A percentile compares a stretch with the other conserved stretches of the same genome.
Evolutionary conservation across 2,113 vertebrate genomes (phyloP).

Genomic region (Alces alces): DNA sequence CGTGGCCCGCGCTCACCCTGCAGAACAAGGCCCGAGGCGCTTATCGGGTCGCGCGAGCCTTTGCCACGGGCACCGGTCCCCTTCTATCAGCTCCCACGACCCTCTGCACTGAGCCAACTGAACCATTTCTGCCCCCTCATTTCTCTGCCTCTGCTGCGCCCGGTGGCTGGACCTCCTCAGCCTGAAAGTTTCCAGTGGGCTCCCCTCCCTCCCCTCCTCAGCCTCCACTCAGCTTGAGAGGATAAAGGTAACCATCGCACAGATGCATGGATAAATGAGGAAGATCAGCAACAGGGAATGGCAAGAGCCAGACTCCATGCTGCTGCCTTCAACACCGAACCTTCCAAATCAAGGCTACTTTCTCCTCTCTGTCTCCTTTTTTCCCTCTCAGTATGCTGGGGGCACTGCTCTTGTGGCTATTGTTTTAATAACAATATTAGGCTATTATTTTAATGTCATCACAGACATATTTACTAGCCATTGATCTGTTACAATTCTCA

Average conservation of each 20-base stretch:
- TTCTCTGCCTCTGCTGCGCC: not conserved
- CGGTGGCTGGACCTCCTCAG: not conserved
- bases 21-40: fast-evolving
- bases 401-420: not conserved
- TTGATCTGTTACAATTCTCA: not conserved
- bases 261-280: too few relatives aligned
- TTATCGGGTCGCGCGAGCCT: fast-evolving
- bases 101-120: not conserved
- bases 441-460: not conserved
- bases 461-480: not conserved
- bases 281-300: not conserved
- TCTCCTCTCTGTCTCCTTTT: not conserved
- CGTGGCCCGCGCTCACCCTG: fast-evolving
- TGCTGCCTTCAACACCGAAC: fast-evolving
- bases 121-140: fast-evolving
- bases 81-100: not conserved
- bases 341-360: not conserved
- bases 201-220: not conserved
- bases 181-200: fast-evolving
- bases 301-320: fast-evolving
- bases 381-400: not conserved
- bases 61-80: too few relatives aligned
- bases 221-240: not conserved
- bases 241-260: not conserved
- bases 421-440: not conserved